Conservation (phyloP, 2,888 invertebrate genomes). For the Cephus spinipes region DNA sequence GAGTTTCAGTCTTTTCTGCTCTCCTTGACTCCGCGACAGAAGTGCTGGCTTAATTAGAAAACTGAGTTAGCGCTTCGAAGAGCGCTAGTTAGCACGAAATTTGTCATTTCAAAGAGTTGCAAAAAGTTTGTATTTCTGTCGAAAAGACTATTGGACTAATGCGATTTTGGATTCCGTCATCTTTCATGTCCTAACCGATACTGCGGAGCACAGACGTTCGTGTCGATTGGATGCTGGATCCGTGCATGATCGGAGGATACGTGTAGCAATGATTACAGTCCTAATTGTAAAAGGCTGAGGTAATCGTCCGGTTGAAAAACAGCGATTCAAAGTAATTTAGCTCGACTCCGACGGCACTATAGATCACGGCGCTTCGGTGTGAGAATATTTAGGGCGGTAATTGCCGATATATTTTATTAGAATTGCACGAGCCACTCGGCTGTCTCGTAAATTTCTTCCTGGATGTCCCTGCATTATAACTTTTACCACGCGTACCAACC, state of each 20-base stretch:
- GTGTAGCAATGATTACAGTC: not conserved
- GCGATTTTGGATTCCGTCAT: not conserved
- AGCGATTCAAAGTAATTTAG: slow-evolving; percentile 63
- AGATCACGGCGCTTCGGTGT: slow-evolving; percentile 60
- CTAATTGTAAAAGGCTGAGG: not conserved
- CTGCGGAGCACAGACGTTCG: not conserved
- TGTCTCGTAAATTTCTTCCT: slow-evolving; percentile 62
- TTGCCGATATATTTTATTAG: slow-evolving; percentile 65
- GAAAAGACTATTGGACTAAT: not conserved
- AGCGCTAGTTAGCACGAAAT: slow-evolving; percentile 44
- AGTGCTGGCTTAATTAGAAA: slow-evolving; percentile 61
- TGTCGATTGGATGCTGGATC: not conserved
- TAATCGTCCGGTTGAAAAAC: slow-evolving; percentile 54
- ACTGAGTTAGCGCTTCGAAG: slow-evolving; percentile 59
- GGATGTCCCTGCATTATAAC: slow-evolving; percentile 60
- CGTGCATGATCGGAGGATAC: not conserved
- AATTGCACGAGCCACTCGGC: slow-evolving; percentile 50
- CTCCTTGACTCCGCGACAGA: slow-evolving; percentile 39
- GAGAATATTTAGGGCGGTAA: slow-evolving; percentile 66
- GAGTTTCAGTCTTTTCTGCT: slow-evolving; percentile 36
- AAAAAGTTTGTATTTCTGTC: not conserved
- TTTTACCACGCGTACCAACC: slow-evolving; percentile 30
- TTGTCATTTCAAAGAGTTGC: not conserved
- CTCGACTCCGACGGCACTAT: slow-evolving; percentile 43
- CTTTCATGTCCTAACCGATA: not conserved